Evolutionary conservation across 2,797 vertebrate species (phyloP), one percentile per base, ranked within the genome.

Genomic region (Microhierax caerulescens): DNA sequence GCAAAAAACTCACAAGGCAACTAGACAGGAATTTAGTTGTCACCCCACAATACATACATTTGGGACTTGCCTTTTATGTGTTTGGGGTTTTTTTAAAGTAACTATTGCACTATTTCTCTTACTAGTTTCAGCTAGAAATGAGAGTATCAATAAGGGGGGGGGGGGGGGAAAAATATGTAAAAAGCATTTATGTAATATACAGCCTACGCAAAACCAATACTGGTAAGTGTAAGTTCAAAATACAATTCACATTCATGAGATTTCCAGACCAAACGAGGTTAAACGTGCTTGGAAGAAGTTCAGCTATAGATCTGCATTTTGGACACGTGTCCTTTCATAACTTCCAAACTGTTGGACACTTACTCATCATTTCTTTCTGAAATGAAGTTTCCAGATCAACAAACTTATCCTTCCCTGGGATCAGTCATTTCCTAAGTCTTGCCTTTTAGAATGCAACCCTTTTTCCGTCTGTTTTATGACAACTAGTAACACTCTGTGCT

Each of bases 401-500:
- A 95, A 88, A 73, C 10, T 76, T 81, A 74, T 54, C 32, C 81
- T 85, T 93, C 78, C 50, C 64, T 81, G 50, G 60, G 50, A 83
- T 88, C 86, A 47, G 67, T 51, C 51, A 95, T 78, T 93, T 93
- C 85, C 88, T 59, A 89, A 92, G 60, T 87, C 79, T 95, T 86
- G 74, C 92, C 86, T 87, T 92, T 90, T 75, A 97, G 90, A 96
- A 91, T 30, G 34, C 36, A 96, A 80, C 68, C 22, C 78, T 78
- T 96, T 96, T 97, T 85, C 78, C 96, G 90, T 97, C 94, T 94
- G 45, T 94, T 97, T 97, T 95, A 94, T 91, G 92, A 97, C 94
- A 96, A 82, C 81, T 82, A 97, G 88, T 94, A 95, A 96, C 48
- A 84, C 81, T 89, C 95, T 81, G 61, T 69, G 68, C 61, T 95